Conservation (phyloP, 2,888 invertebrate genomes). For the Choristoneura rosaceana region DNA sequence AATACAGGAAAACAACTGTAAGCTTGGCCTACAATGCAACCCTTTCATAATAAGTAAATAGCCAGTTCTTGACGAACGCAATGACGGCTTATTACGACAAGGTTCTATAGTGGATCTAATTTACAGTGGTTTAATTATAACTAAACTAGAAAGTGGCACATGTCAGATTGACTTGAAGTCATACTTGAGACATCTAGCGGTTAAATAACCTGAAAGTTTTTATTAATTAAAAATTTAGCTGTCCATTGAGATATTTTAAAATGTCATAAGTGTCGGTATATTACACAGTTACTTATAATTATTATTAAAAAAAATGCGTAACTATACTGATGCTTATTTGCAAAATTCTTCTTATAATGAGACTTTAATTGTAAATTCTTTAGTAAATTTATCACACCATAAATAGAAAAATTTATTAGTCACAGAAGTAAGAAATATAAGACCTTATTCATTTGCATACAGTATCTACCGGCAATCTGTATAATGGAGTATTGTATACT, state of each 20-base stretch:
- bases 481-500: too few relatives aligned
- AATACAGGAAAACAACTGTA: neutral
- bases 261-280: neutral
- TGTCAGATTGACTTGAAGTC: constrained; percentile 5
- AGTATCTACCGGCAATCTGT: neutral
- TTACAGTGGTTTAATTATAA: neutral
- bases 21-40: too few relatives aligned
- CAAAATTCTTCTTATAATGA: neutral
- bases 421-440: neutral
- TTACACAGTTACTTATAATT: too few relatives aligned
- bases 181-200: neutral
- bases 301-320: too few relatives aligned
- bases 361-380: neutral
- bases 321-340: neutral
- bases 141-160: neutral
- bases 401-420: neutral
- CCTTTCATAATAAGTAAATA: too few relatives aligned
- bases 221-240: neutral
- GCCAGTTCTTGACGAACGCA: too few relatives aligned
- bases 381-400: neutral
- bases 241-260: neutral
- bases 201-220: neutral
- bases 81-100: too few relatives aligned
- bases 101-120: too few relatives aligned
- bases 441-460: neutral